A percentile compares a stretch with the other conserved stretches of the same genome.
These are phyloP conservation scores for Anthoscopus minutus DNA, from an alignment of 2,113 vertebrate species.

Conservation along the genomic window DNA sequence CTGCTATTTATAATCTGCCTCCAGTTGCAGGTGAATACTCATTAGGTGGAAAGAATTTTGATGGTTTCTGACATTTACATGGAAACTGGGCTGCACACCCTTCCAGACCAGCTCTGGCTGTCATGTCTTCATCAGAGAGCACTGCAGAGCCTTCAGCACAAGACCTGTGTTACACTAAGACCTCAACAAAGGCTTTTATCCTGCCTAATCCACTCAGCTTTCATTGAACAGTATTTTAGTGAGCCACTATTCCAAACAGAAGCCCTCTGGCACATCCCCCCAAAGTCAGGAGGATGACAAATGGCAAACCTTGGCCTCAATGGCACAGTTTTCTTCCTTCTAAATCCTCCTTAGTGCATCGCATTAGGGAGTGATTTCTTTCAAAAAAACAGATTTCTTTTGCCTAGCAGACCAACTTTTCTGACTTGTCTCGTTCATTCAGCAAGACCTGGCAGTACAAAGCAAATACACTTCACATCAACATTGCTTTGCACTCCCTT, in stretches of 20 bases:
- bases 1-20: background rate
- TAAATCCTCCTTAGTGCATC: background rate
- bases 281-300: background rate
- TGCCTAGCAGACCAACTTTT: background rate
- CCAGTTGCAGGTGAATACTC: background rate
- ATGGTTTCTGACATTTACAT: background rate
- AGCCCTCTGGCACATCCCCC: background rate
- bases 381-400: background rate
- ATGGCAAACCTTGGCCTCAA: background rate
- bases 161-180: background rate
- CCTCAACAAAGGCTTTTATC: background rate
- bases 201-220: conserved; percentile 17
- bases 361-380: background rate
- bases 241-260: background rate
- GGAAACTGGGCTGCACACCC: background rate
- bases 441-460: background rate
- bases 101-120: background rate
- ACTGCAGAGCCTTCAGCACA: background rate
- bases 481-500: background rate
- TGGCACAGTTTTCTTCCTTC: background rate
- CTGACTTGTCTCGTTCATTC: background rate
- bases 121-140: background rate
- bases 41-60: background rate
- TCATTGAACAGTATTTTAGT: background rate
- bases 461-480: background rate